Base-by-base conservation (phyloP, 2,113 vertebrate species). In the Peromyscus leucopus region DNA sequence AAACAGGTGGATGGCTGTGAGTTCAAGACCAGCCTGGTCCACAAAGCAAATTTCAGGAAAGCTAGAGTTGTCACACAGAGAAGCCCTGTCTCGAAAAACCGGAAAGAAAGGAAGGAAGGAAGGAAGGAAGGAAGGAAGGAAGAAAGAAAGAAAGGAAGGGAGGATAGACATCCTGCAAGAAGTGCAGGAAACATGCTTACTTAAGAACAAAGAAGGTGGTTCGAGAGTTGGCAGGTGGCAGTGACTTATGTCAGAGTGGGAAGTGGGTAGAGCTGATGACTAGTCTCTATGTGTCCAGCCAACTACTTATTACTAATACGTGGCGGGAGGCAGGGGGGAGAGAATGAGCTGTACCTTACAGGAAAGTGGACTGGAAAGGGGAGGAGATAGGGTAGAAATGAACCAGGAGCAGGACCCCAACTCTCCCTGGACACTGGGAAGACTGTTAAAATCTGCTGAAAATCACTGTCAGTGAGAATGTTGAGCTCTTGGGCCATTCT, bases 191-290 rank as follows among this genome's bases (percentile, higher is more conserved):
- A 42, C 39, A 42, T 57, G 57, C 65, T 89, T 33, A 86, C 65
- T 89, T 33, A 86, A 59, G 46, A 89, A 82, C 83, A 90, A 93
- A 86, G 21, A 91, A 92, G 71, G 31, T 92, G 71, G 4, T 22
- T 78, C 10, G 19, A 46, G n/a, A 87, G 10, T 59, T 69, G 65
- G 61, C 11, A 87, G 7, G 42, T 69, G 59, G 61, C 11, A 11
- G 39, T 48, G 22, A 90, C n/a, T 39, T 94, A 79, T 46, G 55
- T 31, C 71, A 80, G 16, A 17, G 22, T 39, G 57, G 5, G 72
- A 80, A 85, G 39, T 16, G 28, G 69, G 63, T 67, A 7, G 74
- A 63, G 39, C 21, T 55, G n/a, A 89, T 91, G 78, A 82, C 83
- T 22, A 63, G 86, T 67, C 88, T 84, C 57, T 79, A 1, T 71